Base-by-base conservation (phyloP, 2,113 vertebrate species). In the Hymenochirus boettgeri region DNA sequence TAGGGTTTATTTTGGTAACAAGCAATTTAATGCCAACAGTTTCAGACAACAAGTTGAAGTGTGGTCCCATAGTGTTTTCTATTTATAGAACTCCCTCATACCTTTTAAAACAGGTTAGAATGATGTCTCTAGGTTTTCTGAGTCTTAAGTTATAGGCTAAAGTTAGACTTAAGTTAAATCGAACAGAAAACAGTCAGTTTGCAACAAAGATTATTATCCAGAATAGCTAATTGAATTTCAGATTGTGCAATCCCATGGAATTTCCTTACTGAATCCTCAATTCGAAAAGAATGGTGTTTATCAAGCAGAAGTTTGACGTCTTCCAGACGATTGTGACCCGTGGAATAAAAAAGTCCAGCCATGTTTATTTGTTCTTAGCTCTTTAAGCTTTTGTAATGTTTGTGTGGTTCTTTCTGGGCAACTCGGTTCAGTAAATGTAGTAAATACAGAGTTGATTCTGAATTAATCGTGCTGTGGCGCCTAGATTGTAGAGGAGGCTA, bases 211-310 rank as follows among this genome's bases (percentile, higher is more conserved):
- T 60, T 69, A 42, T 48, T 57, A 42, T 45, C 19, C 57, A 29
- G 35, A 69, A 69, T 59, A 60, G 53, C 52, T 53, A 12, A 52
- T 11, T n/a, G 18, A 24, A 37, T 12, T 35, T 35, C 33, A 35
- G 33, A 23, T 69, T 69, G 65, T 53, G 65, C 65, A 69, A 69
- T 53, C 25, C 11, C 33, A 26, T 25, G 39, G 37, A 67, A 42
- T 52, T 33, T 21, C 23, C 3, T 22, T 23, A 26, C 47, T 18
- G 45, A 23, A 31, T 60, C 24, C 57, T 59, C 33, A 39, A n/a
- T 24, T 25, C n/a, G 2, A 52, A 22, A 53, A 53, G 33, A 46
- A 60, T 33, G 22, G 65, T 53, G 48, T 69, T 69, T 69, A 53
- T 60, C 31, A 9, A 26, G 23, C 52, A 53, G 47, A 18, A 9